Percentiles rank a stretch among this genome's conserved stretches.
Evolutionary conservation across 1,140 invertebrate genomes (phyloP).

Genomic region (Zeugodacus cucurbitae): DNA sequence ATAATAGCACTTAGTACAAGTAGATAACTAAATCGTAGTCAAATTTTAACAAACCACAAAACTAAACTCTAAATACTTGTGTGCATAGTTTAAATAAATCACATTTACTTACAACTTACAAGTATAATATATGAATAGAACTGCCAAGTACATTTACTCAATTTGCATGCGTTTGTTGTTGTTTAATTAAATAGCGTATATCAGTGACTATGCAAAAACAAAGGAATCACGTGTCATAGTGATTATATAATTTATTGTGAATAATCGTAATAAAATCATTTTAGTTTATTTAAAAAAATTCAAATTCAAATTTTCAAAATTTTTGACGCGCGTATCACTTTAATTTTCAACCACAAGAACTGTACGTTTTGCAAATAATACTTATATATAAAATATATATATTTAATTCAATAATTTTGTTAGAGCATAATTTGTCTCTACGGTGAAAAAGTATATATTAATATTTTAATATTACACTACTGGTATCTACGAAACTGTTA

Average conservation of each 20-base stretch:
- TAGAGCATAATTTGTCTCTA: neutral
- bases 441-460: neutral
- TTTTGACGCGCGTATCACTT: slow-evolving; percentile 1
- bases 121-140: neutral
- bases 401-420: neutral
- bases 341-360: neutral
- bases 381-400: slow-evolving; percentile 4
- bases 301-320: neutral
- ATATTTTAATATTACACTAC: neutral
- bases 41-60: neutral
- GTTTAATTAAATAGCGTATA: neutral
- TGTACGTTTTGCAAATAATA: neutral
- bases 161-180: neutral
- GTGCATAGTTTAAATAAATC: neutral
- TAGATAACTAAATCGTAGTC: slow-evolving; percentile 1
- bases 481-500: neutral
- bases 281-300: neutral
- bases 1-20: slow-evolving; percentile 28
- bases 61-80: slow-evolving; percentile 23
- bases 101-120: neutral
- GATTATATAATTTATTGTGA: neutral
- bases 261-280: neutral
- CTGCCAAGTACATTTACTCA: neutral
- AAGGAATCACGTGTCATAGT: neutral
- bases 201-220: slow-evolving; percentile 27